Base-by-base conservation (phyloP, 1,140 invertebrate genomes). In the Steinernema khuongi region DNA sequence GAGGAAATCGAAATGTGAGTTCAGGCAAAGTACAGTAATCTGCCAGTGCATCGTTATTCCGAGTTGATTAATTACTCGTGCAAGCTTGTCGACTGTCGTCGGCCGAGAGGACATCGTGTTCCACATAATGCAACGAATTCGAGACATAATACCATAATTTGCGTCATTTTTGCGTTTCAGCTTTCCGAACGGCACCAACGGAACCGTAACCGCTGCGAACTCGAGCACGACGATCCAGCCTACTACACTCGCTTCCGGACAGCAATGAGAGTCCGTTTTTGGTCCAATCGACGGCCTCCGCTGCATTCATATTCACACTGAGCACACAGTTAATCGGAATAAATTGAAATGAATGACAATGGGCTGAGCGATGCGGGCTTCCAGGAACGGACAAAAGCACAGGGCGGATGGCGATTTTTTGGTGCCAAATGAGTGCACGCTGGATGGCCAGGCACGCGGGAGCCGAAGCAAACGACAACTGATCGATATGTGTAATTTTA, bases 401-500 rank as follows among this genome's bases (percentile, higher is more conserved):
- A 11, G 14, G 4, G 26, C 14, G 22, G 22, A 17, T 14, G 50
- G 11, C 50, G 50, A 60, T 60, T 60, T 60, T 60, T 60, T 60
- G 50, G 50, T 11, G 50, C 22, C 50, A 60, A 11, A 60, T 22
- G 11, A 26, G 50, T 60, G 50, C 22, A 60, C 14, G 22, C 50
- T 60, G 19, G 50, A 60, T 60, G 50, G 50, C 50, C 50, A 60
- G 50, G 50, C 50, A 60, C 50, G 11, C 50, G 14, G n/a, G n/a
- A n/a, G 50, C 50, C 26, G 50, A 22, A 60, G 50, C 50, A 17
- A 60, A 7, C 50, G 50, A 60, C 50, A 60, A 60, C 14, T 60
- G 50, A 60, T 60, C 50, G 50, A 60, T 60, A 60, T 60, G 50
- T 60, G 50, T 60, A 60, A 60, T 60, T 60, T 60, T 60, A 60